phyloP scores from a whole-genome alignment of 2,888 invertebrate genomes.

The Callosobruchus maculatus region DNA sequence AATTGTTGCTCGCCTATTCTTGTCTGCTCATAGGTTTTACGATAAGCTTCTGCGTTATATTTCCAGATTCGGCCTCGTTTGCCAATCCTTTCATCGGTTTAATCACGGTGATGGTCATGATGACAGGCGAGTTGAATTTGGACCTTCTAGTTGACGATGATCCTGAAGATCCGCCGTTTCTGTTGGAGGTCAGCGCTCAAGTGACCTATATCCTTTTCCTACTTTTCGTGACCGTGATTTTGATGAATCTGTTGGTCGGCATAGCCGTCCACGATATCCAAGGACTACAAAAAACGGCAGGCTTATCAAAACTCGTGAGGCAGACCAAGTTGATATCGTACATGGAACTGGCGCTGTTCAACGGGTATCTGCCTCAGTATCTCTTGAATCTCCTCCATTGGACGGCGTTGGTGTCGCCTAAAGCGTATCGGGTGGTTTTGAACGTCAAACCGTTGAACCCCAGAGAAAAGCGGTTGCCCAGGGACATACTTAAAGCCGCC shows the following conservation, averaged over 20 bases:
- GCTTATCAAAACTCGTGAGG: constrained; percentile 75
- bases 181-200: constrained; percentile 77
- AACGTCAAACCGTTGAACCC: constrained; percentile 83
- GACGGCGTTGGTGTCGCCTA: constrained; percentile 75
- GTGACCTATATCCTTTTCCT: constrained; percentile 77
- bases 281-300: constrained; percentile 80
- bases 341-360: constrained; percentile 77
- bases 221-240: constrained; percentile 78
- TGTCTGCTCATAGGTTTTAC: constrained; percentile 83
- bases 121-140: constrained; percentile 82
- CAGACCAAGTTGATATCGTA: constrained; percentile 86
- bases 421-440: constrained; percentile 75
- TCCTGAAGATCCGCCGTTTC: constrained; percentile 70
- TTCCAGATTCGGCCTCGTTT: constrained; percentile 77
- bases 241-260: constrained; percentile 83
- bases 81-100: constrained; percentile 82
- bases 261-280: constrained; percentile 87
- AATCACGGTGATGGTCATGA: constrained; percentile 83
- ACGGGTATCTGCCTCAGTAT: constrained; percentile 74
- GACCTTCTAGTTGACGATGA: constrained; percentile 72
- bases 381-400: constrained; percentile 71
- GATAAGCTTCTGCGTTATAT: constrained; percentile 84
- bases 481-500: constrained; percentile 75
- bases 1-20: constrained; percentile 80
- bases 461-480: constrained; percentile 74